Evolutionary conservation across 2,888 invertebrate genomes (phyloP).

Genomic region (Periphyllus acericola): DNA sequence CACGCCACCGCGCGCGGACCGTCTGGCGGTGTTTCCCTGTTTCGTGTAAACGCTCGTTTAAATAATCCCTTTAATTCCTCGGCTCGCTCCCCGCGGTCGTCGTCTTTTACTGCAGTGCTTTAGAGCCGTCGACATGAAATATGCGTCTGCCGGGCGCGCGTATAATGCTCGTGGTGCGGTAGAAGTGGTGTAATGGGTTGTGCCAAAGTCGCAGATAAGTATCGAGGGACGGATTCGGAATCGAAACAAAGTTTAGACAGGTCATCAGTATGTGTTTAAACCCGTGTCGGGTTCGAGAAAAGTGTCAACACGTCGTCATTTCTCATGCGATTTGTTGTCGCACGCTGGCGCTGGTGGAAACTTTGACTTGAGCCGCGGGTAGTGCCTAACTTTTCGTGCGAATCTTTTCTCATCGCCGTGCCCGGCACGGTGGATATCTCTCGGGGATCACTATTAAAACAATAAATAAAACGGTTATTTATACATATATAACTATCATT

Average conservation of each 20-base stretch:
- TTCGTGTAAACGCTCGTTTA: background rate
- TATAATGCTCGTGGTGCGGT: too few species aligned
- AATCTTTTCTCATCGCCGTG: background rate
- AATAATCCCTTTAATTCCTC: background rate
- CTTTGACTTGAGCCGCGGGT: background rate
- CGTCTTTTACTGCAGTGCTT: background rate
- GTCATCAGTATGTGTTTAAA: background rate
- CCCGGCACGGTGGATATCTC: background rate
- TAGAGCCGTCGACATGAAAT: too few species aligned
- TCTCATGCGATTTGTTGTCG: background rate
- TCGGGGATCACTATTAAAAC: background rate
- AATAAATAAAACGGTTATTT: background rate
- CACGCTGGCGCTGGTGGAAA: background rate
- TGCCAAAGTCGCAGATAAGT: background rate
- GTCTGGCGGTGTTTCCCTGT: too few species aligned
- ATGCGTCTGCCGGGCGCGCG: too few species aligned
- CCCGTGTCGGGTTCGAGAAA: background rate
- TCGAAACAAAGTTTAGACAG: background rate
- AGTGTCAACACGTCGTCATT: slow-evolving; percentile 9
- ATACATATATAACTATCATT: too few species aligned
- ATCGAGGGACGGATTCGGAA: background rate
- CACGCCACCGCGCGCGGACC: too few species aligned
- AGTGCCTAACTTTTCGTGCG: slow-evolving; percentile 12
- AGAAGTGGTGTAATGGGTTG: background rate
- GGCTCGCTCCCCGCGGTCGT: background rate